Conservation (phyloP, 2,888 invertebrate genomes). For the Miltochrista miniata region DNA sequence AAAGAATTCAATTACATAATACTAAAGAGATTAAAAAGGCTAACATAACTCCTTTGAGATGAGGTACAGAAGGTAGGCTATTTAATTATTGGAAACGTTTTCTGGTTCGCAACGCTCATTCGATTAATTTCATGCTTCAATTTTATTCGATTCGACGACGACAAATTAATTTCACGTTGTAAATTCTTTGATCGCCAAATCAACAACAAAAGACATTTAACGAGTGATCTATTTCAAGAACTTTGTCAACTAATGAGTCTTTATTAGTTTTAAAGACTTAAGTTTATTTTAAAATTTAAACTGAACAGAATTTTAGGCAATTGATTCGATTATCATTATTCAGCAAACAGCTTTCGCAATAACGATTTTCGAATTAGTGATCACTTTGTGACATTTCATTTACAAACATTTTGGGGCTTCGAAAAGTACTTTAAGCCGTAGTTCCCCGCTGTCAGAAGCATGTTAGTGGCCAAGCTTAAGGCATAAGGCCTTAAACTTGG, state of each 20-base stretch:
- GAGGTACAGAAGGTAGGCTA: constrained; percentile 54
- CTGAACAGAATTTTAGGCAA: too few relatives aligned
- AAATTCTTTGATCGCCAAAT: constrained; percentile 38
- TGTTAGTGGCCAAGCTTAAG: too few relatives aligned
- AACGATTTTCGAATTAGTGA: too few relatives aligned
- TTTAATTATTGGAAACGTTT: too few relatives aligned
- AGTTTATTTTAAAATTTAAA: neutral
- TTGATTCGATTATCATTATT: too few relatives aligned
- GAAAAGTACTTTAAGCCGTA: too few relatives aligned
- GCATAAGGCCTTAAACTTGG: too few relatives aligned
- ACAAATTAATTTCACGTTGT: constrained; percentile 45
- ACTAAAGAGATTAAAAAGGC: constrained; percentile 76
- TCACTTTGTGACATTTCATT: too few relatives aligned
- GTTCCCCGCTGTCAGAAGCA: too few relatives aligned
- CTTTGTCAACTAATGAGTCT: neutral
- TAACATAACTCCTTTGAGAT: constrained; percentile 73
- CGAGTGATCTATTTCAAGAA: constrained; percentile 13
- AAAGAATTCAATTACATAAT: constrained; percentile 81
- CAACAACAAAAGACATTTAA: constrained; percentile 23
- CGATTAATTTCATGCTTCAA: constrained; percentile 50
- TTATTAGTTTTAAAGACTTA: too few relatives aligned
- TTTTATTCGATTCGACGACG: constrained; percentile 40
- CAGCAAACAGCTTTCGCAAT: too few relatives aligned
- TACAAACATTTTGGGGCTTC: too few relatives aligned
- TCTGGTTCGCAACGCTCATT: constrained; percentile 37